Percentiles rank a stretch among this genome's conserved stretches.
Conservation (phyloP, 2,888 invertebrate genomes). For the Eudasyphora cyanicolor region DNA sequence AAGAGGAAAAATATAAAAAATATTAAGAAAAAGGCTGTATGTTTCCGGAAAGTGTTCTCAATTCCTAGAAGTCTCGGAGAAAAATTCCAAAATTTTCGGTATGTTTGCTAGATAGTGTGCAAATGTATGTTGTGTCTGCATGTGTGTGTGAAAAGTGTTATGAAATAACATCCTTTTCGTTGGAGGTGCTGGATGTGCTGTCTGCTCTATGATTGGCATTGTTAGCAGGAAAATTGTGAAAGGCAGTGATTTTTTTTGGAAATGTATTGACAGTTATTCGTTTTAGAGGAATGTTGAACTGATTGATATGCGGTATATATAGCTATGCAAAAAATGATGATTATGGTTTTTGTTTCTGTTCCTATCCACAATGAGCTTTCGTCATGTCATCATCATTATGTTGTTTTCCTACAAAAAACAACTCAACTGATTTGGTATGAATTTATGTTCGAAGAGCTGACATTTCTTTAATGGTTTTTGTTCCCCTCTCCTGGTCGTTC, state of each 20-base stretch:
- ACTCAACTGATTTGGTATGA: background rate
- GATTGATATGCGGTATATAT: background rate
- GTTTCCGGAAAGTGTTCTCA: background rate
- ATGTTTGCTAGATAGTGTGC: background rate
- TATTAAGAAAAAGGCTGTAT: too few relatives aligned
- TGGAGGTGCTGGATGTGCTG: background rate
- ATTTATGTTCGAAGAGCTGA: background rate
- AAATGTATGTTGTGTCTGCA: background rate
- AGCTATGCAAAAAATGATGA: background rate
- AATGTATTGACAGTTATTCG: too few relatives aligned
- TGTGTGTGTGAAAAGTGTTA: conserved; percentile 51
- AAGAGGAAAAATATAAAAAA: background rate
- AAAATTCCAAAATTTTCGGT: background rate
- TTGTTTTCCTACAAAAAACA: background rate
- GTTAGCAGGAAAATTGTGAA: conserved; percentile 31
- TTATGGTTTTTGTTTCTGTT: background rate
- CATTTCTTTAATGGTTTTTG: conserved; percentile 13
- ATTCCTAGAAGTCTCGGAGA: background rate
- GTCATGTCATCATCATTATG: background rate
- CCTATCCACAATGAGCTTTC: too few relatives aligned
- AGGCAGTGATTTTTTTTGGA: background rate
- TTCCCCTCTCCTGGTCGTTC: background rate
- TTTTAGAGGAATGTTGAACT: background rate
- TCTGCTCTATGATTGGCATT: conserved; percentile 25
- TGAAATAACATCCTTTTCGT: conserved; percentile 63